phyloP scores from a whole-genome alignment of 2,888 invertebrate genomes.

The Rutpela maculata region DNA sequence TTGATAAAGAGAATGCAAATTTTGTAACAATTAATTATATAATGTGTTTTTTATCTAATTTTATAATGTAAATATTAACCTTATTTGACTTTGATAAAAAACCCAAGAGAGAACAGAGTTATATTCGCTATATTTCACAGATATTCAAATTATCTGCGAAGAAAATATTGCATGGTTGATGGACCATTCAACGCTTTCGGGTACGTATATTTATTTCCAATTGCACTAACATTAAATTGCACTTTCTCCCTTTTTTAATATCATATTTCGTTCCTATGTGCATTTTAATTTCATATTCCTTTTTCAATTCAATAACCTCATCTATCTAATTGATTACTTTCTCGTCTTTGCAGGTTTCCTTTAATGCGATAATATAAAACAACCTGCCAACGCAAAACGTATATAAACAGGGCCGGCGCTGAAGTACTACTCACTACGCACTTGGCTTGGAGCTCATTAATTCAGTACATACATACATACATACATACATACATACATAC shows the following conservation, averaged over 20 bases:
- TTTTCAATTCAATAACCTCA: constrained; percentile 19
- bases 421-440: no score
- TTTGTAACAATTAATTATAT: neutral
- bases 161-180: constrained; percentile 1
- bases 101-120: neutral
- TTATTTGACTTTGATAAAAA: neutral
- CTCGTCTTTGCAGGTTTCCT: neutral
- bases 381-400: neutral
- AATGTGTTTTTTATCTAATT: neutral
- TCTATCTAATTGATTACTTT: constrained; percentile 3
- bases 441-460: no score
- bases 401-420: neutral
- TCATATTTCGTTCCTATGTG: constrained; percentile 13
- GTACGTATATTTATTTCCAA: neutral
- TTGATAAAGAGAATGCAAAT: neutral
- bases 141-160: neutral
- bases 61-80: constrained; percentile 1
- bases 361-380: constrained; percentile 1
- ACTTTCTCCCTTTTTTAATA: constrained; percentile 1
- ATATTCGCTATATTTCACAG: neutral
- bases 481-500: no score
- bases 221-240: neutral
- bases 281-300: constrained; percentile 2
- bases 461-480: no score
- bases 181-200: constrained; percentile 13